Evolutionary conservation across 2,113 vertebrate genomes (phyloP), one percentile per base, ranked within the genome.

Genomic region (Oenanthe oenanthe): DNA sequence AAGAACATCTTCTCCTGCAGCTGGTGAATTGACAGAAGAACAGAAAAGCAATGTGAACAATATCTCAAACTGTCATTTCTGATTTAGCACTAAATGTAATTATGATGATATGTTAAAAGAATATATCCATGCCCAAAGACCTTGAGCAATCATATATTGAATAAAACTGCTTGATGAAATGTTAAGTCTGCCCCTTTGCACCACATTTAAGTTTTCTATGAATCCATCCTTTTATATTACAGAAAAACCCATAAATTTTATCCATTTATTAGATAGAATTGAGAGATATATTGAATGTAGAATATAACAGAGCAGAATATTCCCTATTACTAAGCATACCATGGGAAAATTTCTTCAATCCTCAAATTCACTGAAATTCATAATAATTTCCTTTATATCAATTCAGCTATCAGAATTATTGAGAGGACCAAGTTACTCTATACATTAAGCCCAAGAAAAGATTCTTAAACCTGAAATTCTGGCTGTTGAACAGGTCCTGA

Each of bases 41-140:
- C 73, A 95, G 96, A 92, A 93, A 95, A 92, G 15, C 31, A 86
- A 86, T 29, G 70, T 34, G 54, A 96, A 65, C 21, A 77, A 19
- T 76, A 91, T 61, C 73, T 85, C 80, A 65, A 76, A 84, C 58
- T 94, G 61, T 74, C 62, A 74, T 84, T 94, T 54, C 61, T 88
- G 67, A 89, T 95, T 95, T 87, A 93, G 32, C 66, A 76, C 14
- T 93, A 74, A 70, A 75, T 65, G 29, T 79, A 96, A 92, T 94
- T 89, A 94, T 16, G 7, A 84, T 47, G 38, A 74, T 86, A 66
- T 28, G n/a, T 65, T 82, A 92, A 95, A 95, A 93, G 85, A 93
- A 92, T 40, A 89, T 89, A 81, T 29, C 48, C 12, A 61, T 77
- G 70, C 51, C 54, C 71, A 86, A 85, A 95, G 51, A 72, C 61